Conservation (phyloP, 2,113 vertebrate genomes). For the Rhombomys opimus region DNA sequence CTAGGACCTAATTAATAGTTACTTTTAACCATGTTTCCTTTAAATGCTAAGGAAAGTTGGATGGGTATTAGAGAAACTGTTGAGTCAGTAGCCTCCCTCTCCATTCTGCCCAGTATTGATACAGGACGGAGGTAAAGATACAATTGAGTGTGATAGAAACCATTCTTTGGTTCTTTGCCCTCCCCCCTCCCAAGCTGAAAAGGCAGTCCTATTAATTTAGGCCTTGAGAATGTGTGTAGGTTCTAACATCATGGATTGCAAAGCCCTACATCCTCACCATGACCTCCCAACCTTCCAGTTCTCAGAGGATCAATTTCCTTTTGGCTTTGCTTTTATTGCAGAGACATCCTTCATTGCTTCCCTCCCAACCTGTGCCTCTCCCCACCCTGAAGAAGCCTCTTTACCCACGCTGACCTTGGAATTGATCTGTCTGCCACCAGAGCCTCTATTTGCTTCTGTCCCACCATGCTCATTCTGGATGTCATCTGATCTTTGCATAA, state of each 20-base stretch:
- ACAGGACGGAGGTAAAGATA: neutral
- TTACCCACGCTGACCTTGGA: neutral
- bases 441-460: neutral
- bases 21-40: constrained; percentile 54
- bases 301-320: constrained; percentile 16
- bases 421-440: neutral
- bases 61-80: neutral
- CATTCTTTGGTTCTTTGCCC: constrained; percentile 23
- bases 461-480: neutral
- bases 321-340: neutral
- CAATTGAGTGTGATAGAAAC: neutral
- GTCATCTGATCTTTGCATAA: neutral
- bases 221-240: neutral
- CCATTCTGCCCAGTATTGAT: neutral
- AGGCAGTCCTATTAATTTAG: neutral
- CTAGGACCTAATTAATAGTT: constrained; percentile 14
- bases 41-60: constrained; percentile 36
- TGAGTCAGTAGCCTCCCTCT: neutral
- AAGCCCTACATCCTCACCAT: neutral
- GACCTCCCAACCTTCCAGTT: neutral
- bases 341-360: neutral
- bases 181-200: constrained; percentile 6
- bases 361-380: neutral
- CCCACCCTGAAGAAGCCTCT: neutral
- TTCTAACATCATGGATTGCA: constrained; percentile 43